Evolutionary conservation across 2,797 vertebrate genomes (phyloP).

Genomic region (Notoglanidium macrostoma): DNA sequence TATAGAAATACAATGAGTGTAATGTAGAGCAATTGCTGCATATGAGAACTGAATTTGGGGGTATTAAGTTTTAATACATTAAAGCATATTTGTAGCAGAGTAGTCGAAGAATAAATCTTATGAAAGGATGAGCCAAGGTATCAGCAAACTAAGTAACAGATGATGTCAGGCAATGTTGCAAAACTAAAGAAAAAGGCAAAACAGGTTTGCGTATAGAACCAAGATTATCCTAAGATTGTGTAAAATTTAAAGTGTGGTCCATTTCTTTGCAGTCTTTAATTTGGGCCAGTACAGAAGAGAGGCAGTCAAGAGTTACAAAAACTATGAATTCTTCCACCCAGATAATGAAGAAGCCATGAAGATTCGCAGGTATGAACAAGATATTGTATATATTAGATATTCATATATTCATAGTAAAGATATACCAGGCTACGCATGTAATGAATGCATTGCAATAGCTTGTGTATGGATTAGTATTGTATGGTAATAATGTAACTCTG

Average conservation of each 20-base stretch:
- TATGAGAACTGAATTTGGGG: background rate
- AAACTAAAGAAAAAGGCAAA: background rate
- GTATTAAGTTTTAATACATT: background rate
- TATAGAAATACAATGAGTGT: background rate
- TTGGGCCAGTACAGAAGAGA: constrained; percentile 90
- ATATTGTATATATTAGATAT: background rate
- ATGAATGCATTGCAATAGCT: background rate
- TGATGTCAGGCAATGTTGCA: background rate
- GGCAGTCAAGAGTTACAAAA: constrained; percentile 85
- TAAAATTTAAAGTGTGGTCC: background rate
- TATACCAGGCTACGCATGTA: background rate
- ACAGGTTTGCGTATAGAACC: background rate
- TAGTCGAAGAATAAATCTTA: background rate
- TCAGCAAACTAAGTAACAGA: background rate
- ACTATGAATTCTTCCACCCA: constrained; percentile 87
- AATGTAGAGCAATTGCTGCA: background rate
- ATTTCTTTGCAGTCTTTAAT: constrained; percentile 81
- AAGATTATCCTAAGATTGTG: background rate
- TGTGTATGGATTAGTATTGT: background rate
- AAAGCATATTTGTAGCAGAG: constrained; percentile 1
- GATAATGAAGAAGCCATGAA: constrained; percentile 88
- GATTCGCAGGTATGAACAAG: constrained; percentile 80
- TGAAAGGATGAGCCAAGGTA: background rate
- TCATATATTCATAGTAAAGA: background rate
- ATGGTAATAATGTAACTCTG: constrained; percentile 21